Conservation (phyloP, 2,797 vertebrate genomes). For the Scolopax bukidnonensis region DNA sequence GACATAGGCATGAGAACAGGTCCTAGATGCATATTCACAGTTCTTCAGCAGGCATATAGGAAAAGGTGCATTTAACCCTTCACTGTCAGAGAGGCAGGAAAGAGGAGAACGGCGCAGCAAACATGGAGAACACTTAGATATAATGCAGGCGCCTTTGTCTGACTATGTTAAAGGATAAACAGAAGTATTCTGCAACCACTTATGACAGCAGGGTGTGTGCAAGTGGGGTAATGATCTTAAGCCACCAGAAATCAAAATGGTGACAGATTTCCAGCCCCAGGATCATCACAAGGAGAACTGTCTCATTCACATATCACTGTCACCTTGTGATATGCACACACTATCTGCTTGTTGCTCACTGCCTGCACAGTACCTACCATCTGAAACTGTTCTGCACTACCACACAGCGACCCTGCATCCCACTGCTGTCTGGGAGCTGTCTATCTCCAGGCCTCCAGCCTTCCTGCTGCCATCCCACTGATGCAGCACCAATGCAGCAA, state of each 20-base stretch:
- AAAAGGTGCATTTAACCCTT: constrained; percentile 29
- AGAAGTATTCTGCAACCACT: not conserved
- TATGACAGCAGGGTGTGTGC: not conserved
- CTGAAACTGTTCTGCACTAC: not conserved
- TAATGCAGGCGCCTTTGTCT: not conserved
- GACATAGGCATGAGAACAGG: constrained; percentile 10
- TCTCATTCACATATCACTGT: not conserved
- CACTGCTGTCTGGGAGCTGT: not conserved
- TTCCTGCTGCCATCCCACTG: not conserved
- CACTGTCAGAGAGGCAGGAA: not conserved
- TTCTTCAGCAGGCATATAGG: not conserved
- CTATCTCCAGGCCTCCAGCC: not conserved
- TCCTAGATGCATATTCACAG: constrained; percentile 37
- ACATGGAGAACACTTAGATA: not conserved
- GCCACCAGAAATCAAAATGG: not conserved
- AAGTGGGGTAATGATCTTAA: not conserved
- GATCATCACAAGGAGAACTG: not conserved
- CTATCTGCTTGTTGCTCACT: not conserved
- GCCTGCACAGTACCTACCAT: not conserved
- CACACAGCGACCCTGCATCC: not conserved
- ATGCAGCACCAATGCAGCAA: not conserved
- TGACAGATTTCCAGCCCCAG: not conserved
- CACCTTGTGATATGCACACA: not conserved
- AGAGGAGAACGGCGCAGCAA: not conserved
- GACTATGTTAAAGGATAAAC: not conserved